A percentile compares a stretch with the other conserved stretches of the same genome.
These are phyloP conservation scores for Drosophila quinaria DNA, from an alignment of 2,888 invertebrate genomes.

Conservation along the genomic window DNA sequence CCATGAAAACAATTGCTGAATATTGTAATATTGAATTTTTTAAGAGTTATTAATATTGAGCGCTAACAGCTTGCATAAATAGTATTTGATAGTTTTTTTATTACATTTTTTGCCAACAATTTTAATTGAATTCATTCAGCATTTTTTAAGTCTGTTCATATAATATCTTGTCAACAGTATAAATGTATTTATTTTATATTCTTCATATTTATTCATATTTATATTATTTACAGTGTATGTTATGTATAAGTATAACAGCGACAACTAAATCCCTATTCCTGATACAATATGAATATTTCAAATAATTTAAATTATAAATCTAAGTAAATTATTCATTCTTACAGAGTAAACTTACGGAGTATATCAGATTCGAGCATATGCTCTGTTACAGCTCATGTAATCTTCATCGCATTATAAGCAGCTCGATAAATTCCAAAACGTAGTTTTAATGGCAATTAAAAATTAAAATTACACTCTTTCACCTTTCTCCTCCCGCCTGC, in stretches of 20 bases:
- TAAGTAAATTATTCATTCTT: too few species aligned
- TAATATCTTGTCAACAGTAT: too few species aligned
- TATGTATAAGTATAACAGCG: too few species aligned
- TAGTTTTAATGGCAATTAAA: slow-evolving; percentile 65
- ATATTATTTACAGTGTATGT: too few species aligned
- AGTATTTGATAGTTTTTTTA: background rate
- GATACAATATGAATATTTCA: background rate
- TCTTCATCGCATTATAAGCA: slow-evolving; percentile 23
- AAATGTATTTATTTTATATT: too few species aligned
- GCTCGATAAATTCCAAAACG: slow-evolving; percentile 45
- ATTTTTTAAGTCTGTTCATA: too few species aligned
- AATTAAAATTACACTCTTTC: slow-evolving; percentile 57
- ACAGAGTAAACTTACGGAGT: slow-evolving; percentile 5
- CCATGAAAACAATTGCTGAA: background rate
- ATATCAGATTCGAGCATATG: background rate
- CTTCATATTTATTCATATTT: too few species aligned
- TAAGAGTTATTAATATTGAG: background rate
- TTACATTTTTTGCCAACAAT: background rate
- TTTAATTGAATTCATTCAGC: background rate
- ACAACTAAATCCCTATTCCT: too few species aligned
- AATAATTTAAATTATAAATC: background rate
- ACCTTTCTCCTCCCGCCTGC: background rate
- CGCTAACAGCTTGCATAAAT: background rate
- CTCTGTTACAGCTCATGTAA: slow-evolving; percentile 3
- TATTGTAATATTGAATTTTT: background rate